phyloP scores from a whole-genome alignment of 2,888 invertebrate genomes.

The Eremobia ochroleuca region DNA sequence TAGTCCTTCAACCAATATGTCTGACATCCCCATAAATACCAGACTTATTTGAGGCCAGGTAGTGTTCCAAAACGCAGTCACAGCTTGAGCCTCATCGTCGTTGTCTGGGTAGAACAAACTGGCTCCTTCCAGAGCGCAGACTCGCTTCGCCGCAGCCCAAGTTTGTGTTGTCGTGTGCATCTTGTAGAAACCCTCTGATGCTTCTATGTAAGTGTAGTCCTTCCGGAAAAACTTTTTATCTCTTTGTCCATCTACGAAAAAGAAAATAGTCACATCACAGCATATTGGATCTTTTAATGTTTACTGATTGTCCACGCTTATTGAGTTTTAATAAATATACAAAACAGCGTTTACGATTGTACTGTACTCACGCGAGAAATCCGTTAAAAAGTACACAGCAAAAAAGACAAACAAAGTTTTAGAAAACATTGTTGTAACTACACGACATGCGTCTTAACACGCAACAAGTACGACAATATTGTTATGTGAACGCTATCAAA shows the following conservation, averaged over 20 bases:
- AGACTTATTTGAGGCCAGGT: background rate
- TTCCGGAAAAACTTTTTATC: conserved; percentile 63
- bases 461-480: background rate
- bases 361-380: conserved; percentile 48
- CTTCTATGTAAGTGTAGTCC: conserved; percentile 68
- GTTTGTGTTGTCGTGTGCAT: conserved; percentile 7
- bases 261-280: background rate
- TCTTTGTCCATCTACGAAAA: conserved; percentile 41
- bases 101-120: conserved; percentile 34
- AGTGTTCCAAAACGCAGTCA: conserved; percentile 26
- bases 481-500: background rate
- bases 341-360: background rate
- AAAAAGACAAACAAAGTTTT: conserved; percentile 36
- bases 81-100: conserved; percentile 2
- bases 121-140: conserved; percentile 32
- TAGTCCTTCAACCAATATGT: conserved; percentile 37
- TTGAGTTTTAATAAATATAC: background rate
- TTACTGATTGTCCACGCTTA: background rate
- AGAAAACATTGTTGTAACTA: conserved; percentile 38
- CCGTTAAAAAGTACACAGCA: conserved; percentile 23
- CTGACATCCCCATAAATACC: conserved; percentile 62
- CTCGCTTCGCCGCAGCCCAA: conserved; percentile 23
- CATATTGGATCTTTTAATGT: background rate
- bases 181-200: conserved; percentile 30
- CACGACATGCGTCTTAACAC: background rate